Evolutionary conservation across 2,888 invertebrate species (phyloP).

Genomic region (Drosophila cracens): DNA sequence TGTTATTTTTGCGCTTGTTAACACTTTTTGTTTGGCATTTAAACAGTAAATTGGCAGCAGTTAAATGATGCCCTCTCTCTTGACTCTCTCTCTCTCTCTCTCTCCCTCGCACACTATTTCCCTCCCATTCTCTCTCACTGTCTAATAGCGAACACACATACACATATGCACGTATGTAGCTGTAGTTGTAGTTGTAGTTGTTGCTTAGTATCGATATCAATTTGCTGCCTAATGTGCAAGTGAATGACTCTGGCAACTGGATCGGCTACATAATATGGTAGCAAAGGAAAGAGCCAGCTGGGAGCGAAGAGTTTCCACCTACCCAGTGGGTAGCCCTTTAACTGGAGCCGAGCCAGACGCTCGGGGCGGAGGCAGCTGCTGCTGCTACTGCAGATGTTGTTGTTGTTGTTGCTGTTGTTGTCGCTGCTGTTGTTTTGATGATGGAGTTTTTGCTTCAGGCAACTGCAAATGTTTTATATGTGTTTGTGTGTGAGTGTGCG

Average conservation of each 20-base stretch:
- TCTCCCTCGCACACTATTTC: conserved; percentile 4
- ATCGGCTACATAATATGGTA: conserved; percentile 38
- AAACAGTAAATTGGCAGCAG: conserved; percentile 84
- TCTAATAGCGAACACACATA: background rate
- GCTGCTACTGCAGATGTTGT: background rate
- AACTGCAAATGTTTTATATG: conserved; percentile 17
- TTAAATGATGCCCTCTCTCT: conserved; percentile 77
- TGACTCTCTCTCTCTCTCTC: conserved; percentile 18
- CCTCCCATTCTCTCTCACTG: conserved; percentile 15
- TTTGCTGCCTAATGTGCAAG: conserved; percentile 81
- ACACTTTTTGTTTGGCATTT: conserved; percentile 84
- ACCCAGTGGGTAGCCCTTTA: conserved; percentile 1
- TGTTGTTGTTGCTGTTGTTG: background rate
- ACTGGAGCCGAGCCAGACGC: conserved; percentile 15
- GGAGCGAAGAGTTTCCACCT: background rate
- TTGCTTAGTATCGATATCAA: conserved; percentile 73
- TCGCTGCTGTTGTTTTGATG: conserved; percentile 27
- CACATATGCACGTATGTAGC: background rate
- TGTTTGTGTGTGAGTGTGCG: conserved; percentile 4
- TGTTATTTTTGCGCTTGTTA: conserved; percentile 73
- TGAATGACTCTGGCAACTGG: conserved; percentile 66
- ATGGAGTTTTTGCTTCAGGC: conserved; percentile 40
- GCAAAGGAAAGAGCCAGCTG: conserved; percentile 13
- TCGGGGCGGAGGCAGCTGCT: conserved; percentile 29
- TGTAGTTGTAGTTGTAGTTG: conserved; percentile 24